Evolutionary conservation across 2,888 invertebrate species (phyloP), one percentile per base, ranked within the genome.

Genomic region (Drosophila villosipedis): DNA sequence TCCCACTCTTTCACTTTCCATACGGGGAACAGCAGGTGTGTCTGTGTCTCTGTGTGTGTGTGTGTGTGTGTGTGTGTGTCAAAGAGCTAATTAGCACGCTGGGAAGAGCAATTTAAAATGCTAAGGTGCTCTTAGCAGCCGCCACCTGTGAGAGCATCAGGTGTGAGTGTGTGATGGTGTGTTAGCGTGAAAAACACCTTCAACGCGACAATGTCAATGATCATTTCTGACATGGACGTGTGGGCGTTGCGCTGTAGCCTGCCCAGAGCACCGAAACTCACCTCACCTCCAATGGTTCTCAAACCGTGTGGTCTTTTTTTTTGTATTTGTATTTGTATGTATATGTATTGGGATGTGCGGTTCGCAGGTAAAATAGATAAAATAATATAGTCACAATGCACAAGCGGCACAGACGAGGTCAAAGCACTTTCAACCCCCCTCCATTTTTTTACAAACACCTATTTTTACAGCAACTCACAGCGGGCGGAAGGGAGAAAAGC

Each of bases 201-300:
- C 81, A 83, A 65, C 89, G 71, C 84, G 80, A 90, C 87, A 87
- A 87, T 87, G 87, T 87, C 87, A 87, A 87, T 87, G 91, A 87
- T 87, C 89, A 90, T 86, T 89, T 86, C 69, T 78, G 78, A 84
- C 86, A 90, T 68, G 73, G 49, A 70, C 47, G 75, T 64, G 80
- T 80, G 62, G 75, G 80, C 64, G 90, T 89, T 84, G 84, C 75
- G 50, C 88, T 69, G 67, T 66, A 76, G 85, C 59, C 62, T 69
- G 74, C 84, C 73, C 72, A 78, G 54, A 76, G 70, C 74, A 75
- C 62, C 59, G 16, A 58, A 82, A 76, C 73, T 73, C 73, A 80
- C 76, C 74, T 54, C 74, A 49, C 57, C 25, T n/a, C 16, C 83
- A 83, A 31, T 83, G 81, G 7, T 65, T 77, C 72, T 64, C 73